Conservation (phyloP, 2,797 vertebrate species). For the Urophycis tenuis region DNA sequence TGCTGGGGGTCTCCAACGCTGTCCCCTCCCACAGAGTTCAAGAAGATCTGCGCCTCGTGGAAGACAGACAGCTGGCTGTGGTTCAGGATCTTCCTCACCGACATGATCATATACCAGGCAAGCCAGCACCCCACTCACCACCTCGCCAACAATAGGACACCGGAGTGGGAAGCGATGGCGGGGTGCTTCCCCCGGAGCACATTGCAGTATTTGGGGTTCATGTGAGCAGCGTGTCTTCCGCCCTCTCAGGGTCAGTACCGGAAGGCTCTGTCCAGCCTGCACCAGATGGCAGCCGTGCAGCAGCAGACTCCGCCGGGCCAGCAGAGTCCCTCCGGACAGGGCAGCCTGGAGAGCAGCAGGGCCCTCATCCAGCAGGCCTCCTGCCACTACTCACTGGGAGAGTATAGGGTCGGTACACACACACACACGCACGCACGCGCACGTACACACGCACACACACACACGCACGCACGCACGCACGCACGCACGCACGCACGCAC, state of each 20-base stretch:
- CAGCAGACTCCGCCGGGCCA: constrained; percentile 79
- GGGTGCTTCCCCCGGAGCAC: not conserved
- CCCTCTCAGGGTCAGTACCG: constrained; percentile 87
- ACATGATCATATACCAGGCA: constrained; percentile 98
- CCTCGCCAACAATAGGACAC: not conserved
- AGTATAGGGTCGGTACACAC: constrained; percentile 77
- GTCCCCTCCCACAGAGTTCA: constrained; percentile 75
- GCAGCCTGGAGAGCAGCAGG: constrained; percentile 84
- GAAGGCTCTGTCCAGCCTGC: constrained; percentile 88
- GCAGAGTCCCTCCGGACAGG: constrained; percentile 73
- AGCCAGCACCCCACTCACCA: constrained; percentile 8
- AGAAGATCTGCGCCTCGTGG: constrained; percentile 90
- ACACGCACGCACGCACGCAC: constrained; percentile 1
- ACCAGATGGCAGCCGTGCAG: constrained; percentile 87
- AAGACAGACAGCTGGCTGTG: constrained; percentile 96
- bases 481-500: no score
- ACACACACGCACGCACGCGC: not conserved
- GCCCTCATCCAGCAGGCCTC: constrained; percentile 91
- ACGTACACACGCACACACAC: constrained; percentile 1
- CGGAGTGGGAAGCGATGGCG: not conserved
- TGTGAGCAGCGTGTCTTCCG: not conserved
- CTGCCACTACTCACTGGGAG: constrained; percentile 93
- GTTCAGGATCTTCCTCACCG: constrained; percentile 92
- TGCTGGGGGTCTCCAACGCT: not conserved
- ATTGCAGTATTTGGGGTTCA: not conserved